phyloP scores from a whole-genome alignment of 2,113 vertebrate species.

The Chlorocebus sabaeus region DNA sequence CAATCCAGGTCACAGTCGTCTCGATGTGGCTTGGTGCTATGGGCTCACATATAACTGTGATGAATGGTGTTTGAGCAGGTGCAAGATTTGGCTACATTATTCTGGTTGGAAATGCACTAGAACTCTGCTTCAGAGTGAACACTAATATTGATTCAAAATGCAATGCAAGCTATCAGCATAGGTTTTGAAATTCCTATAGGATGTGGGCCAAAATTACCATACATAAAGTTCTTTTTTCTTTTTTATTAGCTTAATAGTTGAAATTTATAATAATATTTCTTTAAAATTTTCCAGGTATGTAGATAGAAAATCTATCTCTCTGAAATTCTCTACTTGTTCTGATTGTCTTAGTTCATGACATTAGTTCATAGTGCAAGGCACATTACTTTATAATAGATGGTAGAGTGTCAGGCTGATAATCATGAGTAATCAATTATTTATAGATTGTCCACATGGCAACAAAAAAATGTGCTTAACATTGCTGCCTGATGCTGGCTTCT shows the following conservation, averaged over 20 bases:
- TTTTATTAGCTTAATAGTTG: neutral
- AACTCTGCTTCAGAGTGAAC: neutral
- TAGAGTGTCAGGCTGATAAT: conserved; percentile 18
- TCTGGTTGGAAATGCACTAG: conserved; percentile 5
- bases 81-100: neutral
- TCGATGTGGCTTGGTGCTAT: neutral
- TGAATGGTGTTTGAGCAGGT: conserved; percentile 7
- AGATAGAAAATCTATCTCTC: neutral
- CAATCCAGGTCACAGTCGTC: neutral
- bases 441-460: neutral
- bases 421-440: conserved; percentile 23
- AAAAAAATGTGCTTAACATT: neutral
- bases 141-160: conserved; percentile 18
- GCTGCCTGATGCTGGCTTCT: neutral
- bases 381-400: conserved; percentile 29
- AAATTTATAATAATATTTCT: neutral
- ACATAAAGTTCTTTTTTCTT: neutral
- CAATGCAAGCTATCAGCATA: neutral
- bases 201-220: neutral
- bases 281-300: neutral
- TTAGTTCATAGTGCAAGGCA: neutral
- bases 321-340: neutral
- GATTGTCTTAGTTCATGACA: conserved; percentile 9
- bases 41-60: neutral
- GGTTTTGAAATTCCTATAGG: neutral